These are phyloP conservation scores for Agrypnus murinus DNA, from an alignment of 2,888 invertebrate genomes.

Conservation along the genomic window DNA sequence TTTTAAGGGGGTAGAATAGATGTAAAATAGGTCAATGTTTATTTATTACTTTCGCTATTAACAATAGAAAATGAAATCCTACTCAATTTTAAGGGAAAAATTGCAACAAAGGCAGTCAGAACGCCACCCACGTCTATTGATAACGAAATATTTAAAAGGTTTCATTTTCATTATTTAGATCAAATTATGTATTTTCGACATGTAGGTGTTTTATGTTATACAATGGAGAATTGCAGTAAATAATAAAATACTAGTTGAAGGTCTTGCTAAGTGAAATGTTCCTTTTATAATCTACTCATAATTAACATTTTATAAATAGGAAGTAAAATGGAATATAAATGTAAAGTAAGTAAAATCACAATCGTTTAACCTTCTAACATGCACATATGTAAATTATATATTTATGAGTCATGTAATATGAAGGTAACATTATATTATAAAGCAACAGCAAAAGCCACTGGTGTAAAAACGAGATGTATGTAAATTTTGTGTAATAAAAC, in stretches of 20 bases:
- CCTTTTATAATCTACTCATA: background rate
- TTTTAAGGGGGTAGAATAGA: too few relatives aligned
- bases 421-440: slow-evolving; percentile 10
- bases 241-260: slow-evolving; percentile 4
- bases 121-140: too few relatives aligned
- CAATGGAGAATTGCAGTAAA: background rate
- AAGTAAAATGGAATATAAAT: slow-evolving; percentile 7
- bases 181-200: too few relatives aligned
- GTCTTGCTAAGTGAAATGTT: background rate
- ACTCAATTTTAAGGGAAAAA: too few relatives aligned
- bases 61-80: too few relatives aligned
- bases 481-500: background rate
- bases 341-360: slow-evolving; percentile 16
- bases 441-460: background rate
- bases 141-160: too few relatives aligned
- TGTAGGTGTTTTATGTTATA: background rate
- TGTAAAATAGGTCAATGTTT: too few relatives aligned
- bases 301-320: slow-evolving; percentile 25
- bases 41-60: too few relatives aligned
- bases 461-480: background rate
- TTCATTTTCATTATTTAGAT: too few relatives aligned
- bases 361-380: slow-evolving; percentile 26
- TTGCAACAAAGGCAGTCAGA: too few relatives aligned
- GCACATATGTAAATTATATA: slow-evolving; percentile 19
- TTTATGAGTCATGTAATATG: slow-evolving; percentile 4